Percentiles rank a stretch among this genome's conserved stretches.
phyloP scores from a whole-genome alignment of 2,113 vertebrate species.

The Apodemus speciosus region DNA sequence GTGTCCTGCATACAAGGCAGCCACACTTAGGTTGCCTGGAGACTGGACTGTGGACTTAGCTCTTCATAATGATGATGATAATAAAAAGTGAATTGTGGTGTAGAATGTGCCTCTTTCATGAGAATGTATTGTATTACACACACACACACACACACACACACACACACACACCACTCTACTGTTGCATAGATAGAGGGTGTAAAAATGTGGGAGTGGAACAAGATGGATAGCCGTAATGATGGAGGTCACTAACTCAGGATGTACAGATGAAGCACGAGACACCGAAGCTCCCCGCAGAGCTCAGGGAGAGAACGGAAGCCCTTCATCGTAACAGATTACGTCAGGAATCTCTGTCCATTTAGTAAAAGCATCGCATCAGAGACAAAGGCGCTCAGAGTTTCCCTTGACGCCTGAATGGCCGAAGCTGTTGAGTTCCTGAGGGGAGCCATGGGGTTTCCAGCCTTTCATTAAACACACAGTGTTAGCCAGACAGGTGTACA shows the following conservation, averaged over 20 bases:
- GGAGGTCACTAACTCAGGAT: conserved; percentile 1
- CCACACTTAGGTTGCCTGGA: conserved; percentile 8
- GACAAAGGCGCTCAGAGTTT: neutral
- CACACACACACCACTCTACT: neutral
- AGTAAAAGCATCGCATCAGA: neutral
- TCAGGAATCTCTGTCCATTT: neutral
- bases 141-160: neutral
- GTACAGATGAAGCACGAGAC: neutral
- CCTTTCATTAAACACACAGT: neutral
- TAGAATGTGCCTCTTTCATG: conserved; percentile 21
- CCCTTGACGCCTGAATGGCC: neutral
- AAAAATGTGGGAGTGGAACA: neutral
- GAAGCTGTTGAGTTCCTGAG: neutral
- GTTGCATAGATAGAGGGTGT: neutral
- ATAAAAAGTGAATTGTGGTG: conserved; percentile 57
- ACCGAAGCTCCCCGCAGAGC: neutral
- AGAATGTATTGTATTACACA: neutral
- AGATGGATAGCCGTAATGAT: neutral
- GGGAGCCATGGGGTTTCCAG: neutral
- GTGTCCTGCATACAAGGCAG: neutral
- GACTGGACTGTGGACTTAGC: conserved; percentile 38
- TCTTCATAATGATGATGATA: conserved; percentile 31
- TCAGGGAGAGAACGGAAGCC: neutral
- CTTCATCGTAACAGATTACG: neutral
- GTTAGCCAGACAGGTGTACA: neutral